A percentile compares a stretch with the other conserved stretches of the same genome.
phyloP scores from a whole-genome alignment of 37 sponge, comb jelly and placozoan species.

The Ephydatia muelleri region DNA sequence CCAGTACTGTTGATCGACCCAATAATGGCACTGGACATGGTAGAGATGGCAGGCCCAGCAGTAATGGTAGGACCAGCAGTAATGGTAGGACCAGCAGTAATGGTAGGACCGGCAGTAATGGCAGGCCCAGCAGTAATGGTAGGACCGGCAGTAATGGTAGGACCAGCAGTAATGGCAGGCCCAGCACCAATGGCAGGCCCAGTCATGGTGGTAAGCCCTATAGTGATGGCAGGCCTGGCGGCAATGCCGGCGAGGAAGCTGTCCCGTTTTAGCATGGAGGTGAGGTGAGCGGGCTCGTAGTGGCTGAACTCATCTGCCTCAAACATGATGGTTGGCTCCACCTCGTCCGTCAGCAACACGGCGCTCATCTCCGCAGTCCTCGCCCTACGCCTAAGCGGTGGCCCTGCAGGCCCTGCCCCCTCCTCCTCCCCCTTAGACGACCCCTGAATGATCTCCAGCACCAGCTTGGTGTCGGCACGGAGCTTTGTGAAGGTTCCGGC shows the following conservation, averaged over 20 bases:
- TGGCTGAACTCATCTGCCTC: constrained; percentile 43
- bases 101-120: not conserved
- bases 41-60: not conserved
- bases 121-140: not conserved
- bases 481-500: not conserved
- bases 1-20: too few species aligned
- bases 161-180: not conserved
- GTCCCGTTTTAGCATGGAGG: constrained; percentile 36
- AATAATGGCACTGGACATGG: not conserved
- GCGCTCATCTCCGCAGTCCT: not conserved
- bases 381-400: not conserved
- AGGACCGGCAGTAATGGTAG: not conserved
- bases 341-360: not conserved
- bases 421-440: not conserved
- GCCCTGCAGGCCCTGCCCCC: constrained; percentile 2
- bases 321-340: constrained; percentile 33
- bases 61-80: not conserved
- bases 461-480: not conserved
- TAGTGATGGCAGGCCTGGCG: not conserved
- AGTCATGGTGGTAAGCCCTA: not conserved
- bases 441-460: not conserved
- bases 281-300: constrained; percentile 19
- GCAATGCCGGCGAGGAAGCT: constrained; percentile 1
- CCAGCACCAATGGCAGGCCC: not conserved
- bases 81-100: not conserved